These are phyloP conservation scores for Lota lota DNA, from an alignment of 2,113 vertebrate species.

Conservation along the genomic window DNA sequence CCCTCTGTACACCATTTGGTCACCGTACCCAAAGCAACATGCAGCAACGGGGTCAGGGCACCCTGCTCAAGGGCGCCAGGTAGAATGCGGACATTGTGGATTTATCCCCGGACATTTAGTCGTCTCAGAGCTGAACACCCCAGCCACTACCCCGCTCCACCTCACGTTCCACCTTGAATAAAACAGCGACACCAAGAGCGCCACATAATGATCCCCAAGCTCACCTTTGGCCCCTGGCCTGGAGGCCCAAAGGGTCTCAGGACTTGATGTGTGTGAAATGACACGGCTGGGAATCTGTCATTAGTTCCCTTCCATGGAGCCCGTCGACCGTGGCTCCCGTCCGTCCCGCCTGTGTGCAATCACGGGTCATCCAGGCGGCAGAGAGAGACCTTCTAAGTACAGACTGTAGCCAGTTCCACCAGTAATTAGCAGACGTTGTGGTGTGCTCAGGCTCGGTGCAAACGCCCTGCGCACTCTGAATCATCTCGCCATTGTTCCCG, in stretches of 20 bases:
- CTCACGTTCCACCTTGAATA: no score
- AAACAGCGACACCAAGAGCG: not conserved
- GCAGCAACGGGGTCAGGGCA: no score
- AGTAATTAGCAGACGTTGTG: conserved; percentile 50
- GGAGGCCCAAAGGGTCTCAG: conserved; percentile 13
- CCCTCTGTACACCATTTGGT: no score
- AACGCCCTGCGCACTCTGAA: not conserved
- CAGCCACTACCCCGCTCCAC: no score
- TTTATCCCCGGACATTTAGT: no score
- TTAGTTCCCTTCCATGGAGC: conserved; percentile 66
- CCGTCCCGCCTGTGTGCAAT: conserved; percentile 38
- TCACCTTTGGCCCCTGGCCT: conserved; percentile 31
- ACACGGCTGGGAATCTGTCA: conserved; percentile 42
- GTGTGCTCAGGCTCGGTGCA: not conserved
- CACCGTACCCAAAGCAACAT: no score
- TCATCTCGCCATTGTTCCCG: not conserved
- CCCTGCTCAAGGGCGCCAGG: no score
- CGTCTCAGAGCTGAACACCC: no score
- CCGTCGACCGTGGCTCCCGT: conserved; percentile 46
- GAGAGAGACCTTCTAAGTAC: conserved; percentile 66
- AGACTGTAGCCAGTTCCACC: conserved; percentile 62
- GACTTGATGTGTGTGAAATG: conserved; percentile 19
- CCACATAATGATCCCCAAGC: conserved; percentile 39
- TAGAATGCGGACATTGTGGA: no score
- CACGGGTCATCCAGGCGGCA: conserved; percentile 47